These are phyloP conservation scores for Vanessa atalanta DNA, from an alignment of 1,140 invertebrate genomes.

Conservation along the genomic window DNA sequence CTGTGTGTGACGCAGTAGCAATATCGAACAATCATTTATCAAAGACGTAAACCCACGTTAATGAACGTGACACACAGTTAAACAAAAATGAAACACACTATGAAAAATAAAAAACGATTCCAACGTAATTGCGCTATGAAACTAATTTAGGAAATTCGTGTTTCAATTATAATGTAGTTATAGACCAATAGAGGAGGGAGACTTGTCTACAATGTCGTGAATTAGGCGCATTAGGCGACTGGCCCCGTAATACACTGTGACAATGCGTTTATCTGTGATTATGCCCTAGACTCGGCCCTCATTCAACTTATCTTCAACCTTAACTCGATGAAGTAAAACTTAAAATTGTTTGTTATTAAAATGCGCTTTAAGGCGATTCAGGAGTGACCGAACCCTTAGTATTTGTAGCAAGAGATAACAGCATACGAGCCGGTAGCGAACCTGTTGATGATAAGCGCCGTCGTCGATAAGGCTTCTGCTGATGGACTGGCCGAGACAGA, in stretches of 20 bases:
- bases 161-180: constrained; percentile 33
- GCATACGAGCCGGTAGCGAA: constrained; percentile 71
- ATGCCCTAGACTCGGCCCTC: constrained; percentile 42
- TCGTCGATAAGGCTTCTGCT: constrained; percentile 71
- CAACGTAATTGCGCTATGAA: constrained; percentile 8
- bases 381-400: constrained; percentile 50
- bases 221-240: constrained; percentile 73
- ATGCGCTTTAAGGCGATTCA: constrained; percentile 39
- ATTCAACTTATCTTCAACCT: constrained; percentile 35
- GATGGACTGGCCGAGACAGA: constrained; percentile 71
- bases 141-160: constrained; percentile 21
- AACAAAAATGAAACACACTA: constrained; percentile 34
- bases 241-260: constrained; percentile 69
- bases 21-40: constrained; percentile 49
- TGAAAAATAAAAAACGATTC: constrained; percentile 8
- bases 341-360: constrained; percentile 16
- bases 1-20: constrained; percentile 52
- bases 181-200: constrained; percentile 36
- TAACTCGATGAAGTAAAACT: constrained; percentile 27
- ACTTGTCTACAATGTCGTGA: constrained; percentile 71
- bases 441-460: constrained; percentile 78
- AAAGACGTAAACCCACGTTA: constrained; percentile 46
- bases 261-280: constrained; percentile 71
- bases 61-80: constrained; percentile 48
- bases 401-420: constrained; percentile 79